phyloP scores from a whole-genome alignment of 2,888 invertebrate species.

The Amorpha juglandis region DNA sequence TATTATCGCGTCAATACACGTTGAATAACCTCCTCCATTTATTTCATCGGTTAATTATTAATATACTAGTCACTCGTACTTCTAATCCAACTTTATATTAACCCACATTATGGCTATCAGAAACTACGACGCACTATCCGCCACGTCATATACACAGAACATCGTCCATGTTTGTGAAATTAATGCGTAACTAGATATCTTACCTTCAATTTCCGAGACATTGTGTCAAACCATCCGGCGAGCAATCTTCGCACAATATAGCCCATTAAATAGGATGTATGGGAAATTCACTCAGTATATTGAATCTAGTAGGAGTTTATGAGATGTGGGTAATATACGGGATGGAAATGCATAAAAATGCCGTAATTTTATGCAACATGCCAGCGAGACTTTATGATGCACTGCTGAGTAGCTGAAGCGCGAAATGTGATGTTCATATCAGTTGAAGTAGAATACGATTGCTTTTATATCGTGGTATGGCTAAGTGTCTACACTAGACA shows the following conservation, averaged over 20 bases:
- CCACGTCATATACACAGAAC: background rate
- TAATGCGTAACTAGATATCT: background rate
- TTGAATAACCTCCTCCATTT: too few relatives aligned
- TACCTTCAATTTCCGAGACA: conserved; percentile 10
- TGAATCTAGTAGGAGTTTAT: conserved; percentile 53
- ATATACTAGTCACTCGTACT: too few relatives aligned
- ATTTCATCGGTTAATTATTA: too few relatives aligned
- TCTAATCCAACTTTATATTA: too few relatives aligned
- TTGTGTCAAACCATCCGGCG: conserved; percentile 11
- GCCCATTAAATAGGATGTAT: background rate
- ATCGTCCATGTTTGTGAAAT: background rate
- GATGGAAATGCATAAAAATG: conserved; percentile 69
- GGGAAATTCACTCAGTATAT: conserved; percentile 67
- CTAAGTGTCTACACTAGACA: too few relatives aligned
- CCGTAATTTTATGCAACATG: conserved; percentile 73
- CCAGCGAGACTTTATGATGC: conserved; percentile 47
- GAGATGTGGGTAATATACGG: conserved; percentile 42
- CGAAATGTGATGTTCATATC: background rate
- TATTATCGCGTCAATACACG: too few relatives aligned
- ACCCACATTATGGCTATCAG: too few relatives aligned
- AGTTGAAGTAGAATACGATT: background rate
- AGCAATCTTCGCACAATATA: conserved; percentile 3
- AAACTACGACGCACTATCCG: too few relatives aligned
- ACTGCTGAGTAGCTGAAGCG: conserved; percentile 1
- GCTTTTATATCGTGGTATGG: too few relatives aligned